Conservation (phyloP, 2,113 vertebrate genomes). For the Hippoglossus stenolepis region DNA sequence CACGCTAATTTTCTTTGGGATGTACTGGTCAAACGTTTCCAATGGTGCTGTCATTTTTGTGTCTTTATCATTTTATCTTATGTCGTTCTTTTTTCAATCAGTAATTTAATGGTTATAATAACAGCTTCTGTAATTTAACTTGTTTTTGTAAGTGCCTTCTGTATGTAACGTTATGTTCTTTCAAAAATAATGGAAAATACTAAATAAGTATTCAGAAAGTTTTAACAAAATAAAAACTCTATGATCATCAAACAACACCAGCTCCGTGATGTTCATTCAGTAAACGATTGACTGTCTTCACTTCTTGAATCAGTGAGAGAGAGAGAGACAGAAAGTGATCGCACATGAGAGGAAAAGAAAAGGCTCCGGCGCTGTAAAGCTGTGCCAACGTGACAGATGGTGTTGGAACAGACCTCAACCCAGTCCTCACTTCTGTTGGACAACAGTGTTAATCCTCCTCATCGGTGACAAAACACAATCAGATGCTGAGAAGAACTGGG, state of each 20-base stretch:
- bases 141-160: slow-evolving; percentile 98
- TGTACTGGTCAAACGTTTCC: slow-evolving; percentile 82
- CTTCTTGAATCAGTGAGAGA: background rate
- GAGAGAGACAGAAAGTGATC: slow-evolving; percentile 14
- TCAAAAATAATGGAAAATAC: slow-evolving; percentile 59
- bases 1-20: slow-evolving; percentile 79
- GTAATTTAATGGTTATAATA: slow-evolving; percentile 80
- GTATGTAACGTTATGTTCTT: slow-evolving; percentile 88
- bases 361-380: background rate
- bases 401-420: slow-evolving; percentile 45
- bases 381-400: slow-evolving; percentile 60
- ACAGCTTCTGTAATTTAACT: slow-evolving; percentile 80
- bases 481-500: background rate
- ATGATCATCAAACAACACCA: slow-evolving; percentile 27
- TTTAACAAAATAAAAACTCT: slow-evolving; percentile 70
- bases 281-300: background rate
- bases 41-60: slow-evolving; percentile 81
- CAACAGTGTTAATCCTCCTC: slow-evolving; percentile 42
- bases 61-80: slow-evolving; percentile 66
- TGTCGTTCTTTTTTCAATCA: slow-evolving; percentile 75
- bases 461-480: slow-evolving; percentile 7
- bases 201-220: slow-evolving; percentile 53
- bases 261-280: background rate
- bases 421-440: slow-evolving; percentile 41
- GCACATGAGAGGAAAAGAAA: slow-evolving; percentile 31